Evolutionary conservation across 2,113 vertebrate genomes (phyloP).

Genomic region (Cynopterus brachyotis): DNA sequence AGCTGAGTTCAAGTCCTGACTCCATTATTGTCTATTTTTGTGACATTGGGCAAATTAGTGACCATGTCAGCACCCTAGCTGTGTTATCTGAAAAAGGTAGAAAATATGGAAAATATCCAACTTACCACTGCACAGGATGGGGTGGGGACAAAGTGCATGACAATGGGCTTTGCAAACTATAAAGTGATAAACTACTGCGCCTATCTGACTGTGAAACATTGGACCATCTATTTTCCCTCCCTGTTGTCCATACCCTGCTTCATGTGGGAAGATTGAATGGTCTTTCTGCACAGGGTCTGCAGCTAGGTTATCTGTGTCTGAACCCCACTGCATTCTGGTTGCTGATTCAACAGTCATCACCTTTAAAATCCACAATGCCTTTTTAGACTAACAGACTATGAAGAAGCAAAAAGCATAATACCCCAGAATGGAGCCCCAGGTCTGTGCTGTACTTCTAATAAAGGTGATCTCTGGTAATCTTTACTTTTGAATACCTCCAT

Average conservation of each 20-base stretch:
- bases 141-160: not conserved
- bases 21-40: not conserved
- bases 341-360: not conserved
- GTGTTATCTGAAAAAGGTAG: not conserved
- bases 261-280: not conserved
- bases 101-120: not conserved
- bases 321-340: not conserved
- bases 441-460: not conserved
- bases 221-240: not conserved
- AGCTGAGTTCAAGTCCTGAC: not conserved
- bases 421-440: not conserved
- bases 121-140: not conserved
- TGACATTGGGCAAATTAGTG: not conserved
- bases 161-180: not conserved
- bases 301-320: not conserved
- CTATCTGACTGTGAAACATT: not conserved
- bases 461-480: constrained; percentile 70
- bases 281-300: not conserved
- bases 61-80: not conserved
- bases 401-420: not conserved
- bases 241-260: not conserved
- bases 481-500: constrained; percentile 65
- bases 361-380: not conserved
- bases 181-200: not conserved
- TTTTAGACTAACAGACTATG: not conserved